Evolutionary conservation across 2,888 invertebrate genomes (phyloP).

Genomic region (Dynastes grantii): DNA sequence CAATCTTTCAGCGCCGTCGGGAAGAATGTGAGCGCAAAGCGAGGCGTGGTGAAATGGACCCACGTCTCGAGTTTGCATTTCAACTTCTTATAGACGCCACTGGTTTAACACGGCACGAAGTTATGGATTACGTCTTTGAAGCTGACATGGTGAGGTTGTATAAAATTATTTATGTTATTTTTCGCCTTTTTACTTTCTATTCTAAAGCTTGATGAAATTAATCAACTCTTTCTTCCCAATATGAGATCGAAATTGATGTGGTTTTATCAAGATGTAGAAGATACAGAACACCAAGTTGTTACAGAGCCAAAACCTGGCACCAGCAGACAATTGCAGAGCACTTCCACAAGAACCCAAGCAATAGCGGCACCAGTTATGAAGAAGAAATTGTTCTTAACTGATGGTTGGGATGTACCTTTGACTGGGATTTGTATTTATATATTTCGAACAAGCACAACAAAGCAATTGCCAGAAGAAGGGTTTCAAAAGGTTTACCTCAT

Average conservation of each 20-base stretch:
- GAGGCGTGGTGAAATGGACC: conserved; percentile 93
- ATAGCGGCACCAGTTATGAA: conserved; percentile 71
- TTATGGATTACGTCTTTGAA: conserved; percentile 93
- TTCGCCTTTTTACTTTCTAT: conserved; percentile 9
- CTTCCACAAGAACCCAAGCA: conserved; percentile 66
- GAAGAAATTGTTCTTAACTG: conserved; percentile 88
- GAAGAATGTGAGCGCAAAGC: conserved; percentile 96
- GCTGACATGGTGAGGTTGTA: conserved; percentile 82
- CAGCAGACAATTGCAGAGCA: conserved; percentile 63
- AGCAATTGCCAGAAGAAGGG: conserved; percentile 93
- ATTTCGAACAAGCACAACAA: conserved; percentile 86
- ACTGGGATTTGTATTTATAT: conserved; percentile 90
- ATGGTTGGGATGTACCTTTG: conserved; percentile 87
- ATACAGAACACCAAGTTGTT: conserved; percentile 71
- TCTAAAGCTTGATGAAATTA: conserved; percentile 87
- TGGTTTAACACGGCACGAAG: conserved; percentile 84
- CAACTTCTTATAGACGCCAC: conserved; percentile 90
- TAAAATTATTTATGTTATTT: neutral
- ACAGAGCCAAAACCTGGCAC: conserved; percentile 65
- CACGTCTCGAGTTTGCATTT: conserved; percentile 91
- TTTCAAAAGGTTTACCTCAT: conserved; percentile 81
- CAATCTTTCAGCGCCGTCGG: conserved; percentile 75
- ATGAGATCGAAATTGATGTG: conserved; percentile 89
- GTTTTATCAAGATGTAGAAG: conserved; percentile 92
- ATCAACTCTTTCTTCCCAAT: conserved; percentile 88